Evolutionary conservation across 2,113 vertebrate species (phyloP).

Genomic region (Vidua chalybeata): DNA sequence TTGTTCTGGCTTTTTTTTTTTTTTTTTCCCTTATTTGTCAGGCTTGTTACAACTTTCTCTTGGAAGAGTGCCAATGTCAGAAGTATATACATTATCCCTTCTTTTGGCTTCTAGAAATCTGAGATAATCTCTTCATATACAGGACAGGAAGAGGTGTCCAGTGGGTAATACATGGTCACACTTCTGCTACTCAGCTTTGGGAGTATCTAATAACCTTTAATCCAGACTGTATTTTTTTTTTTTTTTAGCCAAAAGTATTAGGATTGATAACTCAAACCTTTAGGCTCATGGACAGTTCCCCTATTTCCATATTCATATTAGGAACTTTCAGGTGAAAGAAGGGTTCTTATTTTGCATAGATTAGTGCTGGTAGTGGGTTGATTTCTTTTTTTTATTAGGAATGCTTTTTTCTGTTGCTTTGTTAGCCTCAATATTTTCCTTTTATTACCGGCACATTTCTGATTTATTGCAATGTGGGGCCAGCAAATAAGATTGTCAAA

Average conservation of each 20-base stretch:
- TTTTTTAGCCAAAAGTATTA: not conserved
- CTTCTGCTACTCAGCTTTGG: not conserved
- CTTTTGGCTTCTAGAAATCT: constrained; percentile 15
- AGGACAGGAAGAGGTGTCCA: not conserved
- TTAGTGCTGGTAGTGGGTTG: not conserved
- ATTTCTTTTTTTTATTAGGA: not conserved
- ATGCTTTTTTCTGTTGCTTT: not conserved
- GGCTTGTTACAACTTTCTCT: constrained; percentile 36
- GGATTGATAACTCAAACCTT: not conserved
- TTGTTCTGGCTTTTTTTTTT: constrained; percentile 12
- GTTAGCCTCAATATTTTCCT: not conserved
- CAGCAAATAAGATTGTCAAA: constrained; percentile 59
- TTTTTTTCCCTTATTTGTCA: not conserved
- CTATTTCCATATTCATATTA: not conserved
- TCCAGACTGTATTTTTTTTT: not conserved
- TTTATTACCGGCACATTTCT: constrained; percentile 26
- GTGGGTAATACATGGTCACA: not conserved
- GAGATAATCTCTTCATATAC: constrained; percentile 21
- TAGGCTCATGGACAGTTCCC: not conserved
- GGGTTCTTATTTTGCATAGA: not conserved
- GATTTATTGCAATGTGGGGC: constrained; percentile 43
- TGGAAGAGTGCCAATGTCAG: constrained; percentile 34
- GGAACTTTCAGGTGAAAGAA: not conserved
- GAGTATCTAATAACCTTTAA: not conserved
- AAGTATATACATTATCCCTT: constrained; percentile 25